Percentiles rank a stretch among this genome's conserved stretches.
Evolutionary conservation across 2,797 vertebrate genomes (phyloP).

Genomic region (Coendou prehensilis): DNA sequence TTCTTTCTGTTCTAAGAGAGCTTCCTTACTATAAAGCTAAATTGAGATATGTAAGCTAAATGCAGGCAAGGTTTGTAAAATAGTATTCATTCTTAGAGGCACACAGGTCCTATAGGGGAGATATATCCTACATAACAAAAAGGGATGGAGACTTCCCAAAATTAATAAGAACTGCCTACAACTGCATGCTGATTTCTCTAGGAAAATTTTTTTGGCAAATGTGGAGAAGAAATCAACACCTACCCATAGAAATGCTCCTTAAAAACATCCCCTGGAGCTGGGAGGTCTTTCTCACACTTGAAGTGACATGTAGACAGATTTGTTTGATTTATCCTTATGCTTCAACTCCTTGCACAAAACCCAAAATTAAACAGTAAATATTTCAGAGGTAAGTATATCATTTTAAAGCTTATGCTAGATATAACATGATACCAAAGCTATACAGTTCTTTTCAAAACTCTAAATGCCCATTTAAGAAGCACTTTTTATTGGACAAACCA

Average conservation of each 20-base stretch:
- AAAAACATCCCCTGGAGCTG: neutral
- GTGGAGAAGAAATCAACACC: neutral
- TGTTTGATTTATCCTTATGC: neutral
- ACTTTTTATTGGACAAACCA: neutral
- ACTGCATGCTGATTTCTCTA: neutral
- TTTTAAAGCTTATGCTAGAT: neutral
- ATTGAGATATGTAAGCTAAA: neutral
- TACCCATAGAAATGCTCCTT: neutral
- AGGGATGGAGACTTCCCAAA: neutral
- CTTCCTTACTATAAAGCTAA: neutral
- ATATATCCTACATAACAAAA: neutral
- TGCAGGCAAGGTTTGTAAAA: neutral
- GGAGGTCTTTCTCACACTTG: neutral
- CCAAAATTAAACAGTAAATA: neutral
- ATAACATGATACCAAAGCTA: neutral
- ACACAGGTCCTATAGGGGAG: neutral
- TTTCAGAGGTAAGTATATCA: neutral
- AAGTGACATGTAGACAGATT: neutral
- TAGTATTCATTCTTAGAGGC: neutral
- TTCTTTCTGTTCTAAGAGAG: neutral
- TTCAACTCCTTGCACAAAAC: neutral
- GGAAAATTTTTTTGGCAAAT: neutral
- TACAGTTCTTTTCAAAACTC: neutral
- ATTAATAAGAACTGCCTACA: neutral
- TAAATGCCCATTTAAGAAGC: neutral